Base-by-base conservation (phyloP, 1,140 invertebrate genomes). In the Drosophila kohkoa region DNA sequence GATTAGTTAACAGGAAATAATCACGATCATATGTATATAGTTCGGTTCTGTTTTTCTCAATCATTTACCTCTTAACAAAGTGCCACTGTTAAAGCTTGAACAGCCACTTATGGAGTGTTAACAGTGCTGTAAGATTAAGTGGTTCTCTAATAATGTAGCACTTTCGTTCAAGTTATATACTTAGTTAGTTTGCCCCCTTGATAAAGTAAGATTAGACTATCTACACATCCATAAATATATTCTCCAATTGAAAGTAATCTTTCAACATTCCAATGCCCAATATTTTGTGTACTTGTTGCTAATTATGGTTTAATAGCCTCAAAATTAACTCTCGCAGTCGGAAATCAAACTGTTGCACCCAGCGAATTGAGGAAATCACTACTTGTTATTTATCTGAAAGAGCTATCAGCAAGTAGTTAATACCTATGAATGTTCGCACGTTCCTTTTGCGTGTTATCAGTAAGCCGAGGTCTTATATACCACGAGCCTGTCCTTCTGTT, bases 361-460 rank as follows among this genome's bases (percentile, higher is more conserved):
- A 46, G 15, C 35, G 13, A 41, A 28, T 38, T 25, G 48, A 68
- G 64, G 71, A 74, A 60, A 10, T 60, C 7, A 10, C 11, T 64
- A 74, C 64, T 74, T 74, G 16, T 13, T 54, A 13, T 38, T 46
- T 74, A 74, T 64, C 60, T 11, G 8, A 11, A 11, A 45, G 43
- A 13, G 8, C 49, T 51, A 59, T 49, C 51, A 49, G 28, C 2
- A 62, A 16, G 16, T 58, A 10, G 11, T 0, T 35, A 43, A 54
- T 30, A 2, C 35, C 49, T 13, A 11, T 10, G 43, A 28, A 15
- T 65, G 49, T 5, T 38, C 13, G n/a, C 13, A 32, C 25, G 45
- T 41, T 13, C 38, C 25, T 43, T 41, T 32, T 16, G 35, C 7
- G 30, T 38, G 6, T 49, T 69, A 69, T 57, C 71, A 62, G 32